A percentile compares a stretch with the other conserved stretches of the same genome.
These are phyloP conservation scores for Palythoa grandiflora DNA, from an alignment of 92 coral and sea anemone genomes.

Conservation along the genomic window DNA sequence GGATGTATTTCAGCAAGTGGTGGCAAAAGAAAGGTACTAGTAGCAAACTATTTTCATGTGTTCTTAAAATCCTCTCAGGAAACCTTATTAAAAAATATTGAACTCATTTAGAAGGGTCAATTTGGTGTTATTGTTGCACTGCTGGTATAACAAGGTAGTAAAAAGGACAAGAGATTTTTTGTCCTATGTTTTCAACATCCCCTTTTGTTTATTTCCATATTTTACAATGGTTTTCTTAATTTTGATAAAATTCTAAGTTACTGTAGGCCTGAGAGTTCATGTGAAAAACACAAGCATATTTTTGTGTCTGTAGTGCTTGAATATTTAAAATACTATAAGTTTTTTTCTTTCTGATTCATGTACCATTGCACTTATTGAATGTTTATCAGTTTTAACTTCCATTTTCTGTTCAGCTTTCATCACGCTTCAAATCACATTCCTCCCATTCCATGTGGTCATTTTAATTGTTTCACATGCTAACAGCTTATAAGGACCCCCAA, in stretches of 20 bases:
- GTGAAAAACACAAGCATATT: too few relatives aligned
- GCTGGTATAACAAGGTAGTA: constrained; percentile 6
- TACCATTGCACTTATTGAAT: too few relatives aligned
- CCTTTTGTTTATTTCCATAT: neutral
- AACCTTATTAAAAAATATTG: neutral
- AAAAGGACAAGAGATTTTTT: neutral
- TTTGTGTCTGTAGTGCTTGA: too few relatives aligned
- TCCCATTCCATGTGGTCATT: too few relatives aligned
- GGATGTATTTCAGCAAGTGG: constrained; percentile 17
- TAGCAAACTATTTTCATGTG: neutral
- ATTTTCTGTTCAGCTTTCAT: too few relatives aligned
- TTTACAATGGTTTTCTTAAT: neutral
- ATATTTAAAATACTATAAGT: too few relatives aligned
- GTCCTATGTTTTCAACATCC: neutral
- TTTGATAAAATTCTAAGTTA: neutral
- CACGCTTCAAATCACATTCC: too few relatives aligned
- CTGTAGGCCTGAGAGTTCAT: too few relatives aligned
- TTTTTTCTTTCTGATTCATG: too few relatives aligned
- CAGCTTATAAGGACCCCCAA: too few relatives aligned
- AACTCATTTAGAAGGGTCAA: neutral
- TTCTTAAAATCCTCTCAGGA: constrained; percentile 8
- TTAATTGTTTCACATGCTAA: too few relatives aligned
- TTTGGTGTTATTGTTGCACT: neutral
- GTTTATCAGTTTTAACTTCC: too few relatives aligned
- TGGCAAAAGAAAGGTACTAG: neutral